These are phyloP conservation scores for Coleophora flavipennella DNA, from an alignment of 2,888 invertebrate genomes.

Conservation along the genomic window DNA sequence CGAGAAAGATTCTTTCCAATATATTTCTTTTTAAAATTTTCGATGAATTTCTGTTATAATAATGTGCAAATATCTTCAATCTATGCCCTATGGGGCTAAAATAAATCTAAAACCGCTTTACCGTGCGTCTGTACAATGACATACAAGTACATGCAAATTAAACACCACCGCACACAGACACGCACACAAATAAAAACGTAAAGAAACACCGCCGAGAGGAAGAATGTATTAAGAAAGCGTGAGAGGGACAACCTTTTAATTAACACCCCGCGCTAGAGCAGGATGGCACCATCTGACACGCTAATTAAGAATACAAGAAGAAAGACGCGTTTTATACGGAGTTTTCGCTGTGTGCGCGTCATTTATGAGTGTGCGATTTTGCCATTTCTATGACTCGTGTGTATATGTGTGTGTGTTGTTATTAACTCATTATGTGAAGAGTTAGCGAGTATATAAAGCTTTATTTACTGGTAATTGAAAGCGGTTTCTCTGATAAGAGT, in stretches of 20 bases:
- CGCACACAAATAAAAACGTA: slow-evolving; percentile 72
- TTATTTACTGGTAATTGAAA: slow-evolving; percentile 69
- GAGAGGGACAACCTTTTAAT: slow-evolving; percentile 66
- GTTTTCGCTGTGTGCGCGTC: slow-evolving; percentile 41
- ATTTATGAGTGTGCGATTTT: slow-evolving; percentile 28
- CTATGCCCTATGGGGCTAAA: too few relatives aligned
- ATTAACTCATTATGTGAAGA: slow-evolving; percentile 72
- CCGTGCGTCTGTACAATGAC: slow-evolving; percentile 50
- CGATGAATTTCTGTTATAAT: too few relatives aligned
- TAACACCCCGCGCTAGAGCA: slow-evolving; percentile 57
- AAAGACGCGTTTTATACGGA: slow-evolving; percentile 73
- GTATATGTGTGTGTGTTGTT: slow-evolving; percentile 44
- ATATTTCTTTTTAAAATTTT: too few relatives aligned
- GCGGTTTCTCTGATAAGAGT: slow-evolving; percentile 60
- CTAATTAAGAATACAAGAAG: slow-evolving; percentile 82
- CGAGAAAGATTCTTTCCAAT: too few relatives aligned
- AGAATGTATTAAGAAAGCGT: slow-evolving; percentile 74
- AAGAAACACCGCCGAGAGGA: slow-evolving; percentile 72
- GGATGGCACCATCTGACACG: slow-evolving; percentile 61
- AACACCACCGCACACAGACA: slow-evolving; percentile 71
- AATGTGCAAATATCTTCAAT: too few relatives aligned
- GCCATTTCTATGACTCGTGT: background rate
- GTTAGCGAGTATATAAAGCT: slow-evolving; percentile 60
- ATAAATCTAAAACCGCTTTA: slow-evolving; percentile 7
- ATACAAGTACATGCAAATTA: slow-evolving; percentile 73